Conservation (phyloP, 2,113 vertebrate genomes). For the Bos javanicus region DNA sequence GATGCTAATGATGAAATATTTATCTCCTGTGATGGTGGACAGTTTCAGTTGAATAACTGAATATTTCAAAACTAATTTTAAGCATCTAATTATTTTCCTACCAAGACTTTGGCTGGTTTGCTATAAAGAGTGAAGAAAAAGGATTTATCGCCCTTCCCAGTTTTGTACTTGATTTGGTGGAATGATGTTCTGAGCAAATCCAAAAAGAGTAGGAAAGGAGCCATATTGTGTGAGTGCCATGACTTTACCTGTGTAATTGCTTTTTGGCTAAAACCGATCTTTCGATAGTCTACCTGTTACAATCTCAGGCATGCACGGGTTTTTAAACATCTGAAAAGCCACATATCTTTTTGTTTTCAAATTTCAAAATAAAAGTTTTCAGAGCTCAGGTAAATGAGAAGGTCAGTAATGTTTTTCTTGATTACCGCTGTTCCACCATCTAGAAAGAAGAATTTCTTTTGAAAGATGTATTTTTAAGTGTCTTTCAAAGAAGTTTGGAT, state of each 20-base stretch:
- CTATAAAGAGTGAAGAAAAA: not conserved
- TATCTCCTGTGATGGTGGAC: not conserved
- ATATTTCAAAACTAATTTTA: not conserved
- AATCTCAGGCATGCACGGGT: not conserved
- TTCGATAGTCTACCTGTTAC: not conserved
- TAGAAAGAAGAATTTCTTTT: slow-evolving; percentile 63
- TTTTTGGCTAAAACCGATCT: not conserved
- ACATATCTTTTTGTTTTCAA: not conserved
- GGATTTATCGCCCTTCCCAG: not conserved
- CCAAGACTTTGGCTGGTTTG: not conserved
- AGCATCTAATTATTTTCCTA: not conserved
- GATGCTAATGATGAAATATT: not conserved
- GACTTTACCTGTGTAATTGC: not conserved
- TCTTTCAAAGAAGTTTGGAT: slow-evolving; percentile 84
- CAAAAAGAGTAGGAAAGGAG: not conserved
- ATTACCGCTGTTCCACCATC: slow-evolving; percentile 41
- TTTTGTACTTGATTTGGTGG: not conserved
- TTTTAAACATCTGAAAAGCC: not conserved
- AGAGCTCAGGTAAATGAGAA: slow-evolving; percentile 37
- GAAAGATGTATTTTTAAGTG: slow-evolving; percentile 80
- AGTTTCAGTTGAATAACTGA: not conserved
- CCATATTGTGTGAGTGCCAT: not conserved
- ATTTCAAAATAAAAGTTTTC: slow-evolving; percentile 59
- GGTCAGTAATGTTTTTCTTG: slow-evolving; percentile 43
- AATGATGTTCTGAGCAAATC: not conserved